Evolutionary conservation across 2,888 invertebrate species (phyloP), one percentile per base, ranked within the genome.

Genomic region (Amphipyra berbera): DNA sequence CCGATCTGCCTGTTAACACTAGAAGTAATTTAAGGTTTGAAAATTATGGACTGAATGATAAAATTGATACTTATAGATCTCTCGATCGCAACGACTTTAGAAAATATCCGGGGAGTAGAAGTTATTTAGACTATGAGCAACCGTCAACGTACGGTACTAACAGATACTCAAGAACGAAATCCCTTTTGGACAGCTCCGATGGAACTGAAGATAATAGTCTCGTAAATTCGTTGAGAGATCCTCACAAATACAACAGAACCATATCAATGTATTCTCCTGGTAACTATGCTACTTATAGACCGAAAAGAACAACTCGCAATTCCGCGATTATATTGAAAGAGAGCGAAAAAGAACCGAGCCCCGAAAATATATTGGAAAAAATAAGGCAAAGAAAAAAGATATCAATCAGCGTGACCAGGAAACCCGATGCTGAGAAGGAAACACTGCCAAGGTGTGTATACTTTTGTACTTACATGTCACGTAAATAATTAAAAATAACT

Each of bases 401-500:
- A 79, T 93, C 93, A 21, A 93, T 94, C 85, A 93, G 92, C 88
- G 94, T 94, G 80, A 94, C 93, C 55, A 89, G 91, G 83, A 94
- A 94, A 88, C 89, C 91, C 33, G 93, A 93, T 74, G 73, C 85
- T 65, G 92, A 91, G 73, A 91, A 91, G 90, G 92, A 94, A 79
- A 81, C 89, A 73, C 83, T 86, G 81, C 84, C 89, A 87, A 95
- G 95, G 95, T 95, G 94, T 95, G 95, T 95, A 94, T 94, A 79
- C 61, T 86, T 84, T 82, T 82, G 82, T 85, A 83, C 73, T 83
- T 87, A 83, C 79, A 85, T 88, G 89, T 90, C 84, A 89, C 92
- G 94, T 94, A 86, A 94, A 94, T 95, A 93, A 93, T 93, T 85
- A 65, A 78, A 76, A 91, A 91, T 93, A 94, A 94, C 94, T 93